phyloP scores from a whole-genome alignment of 2,888 invertebrate genomes.

The Malacosoma neustria region DNA sequence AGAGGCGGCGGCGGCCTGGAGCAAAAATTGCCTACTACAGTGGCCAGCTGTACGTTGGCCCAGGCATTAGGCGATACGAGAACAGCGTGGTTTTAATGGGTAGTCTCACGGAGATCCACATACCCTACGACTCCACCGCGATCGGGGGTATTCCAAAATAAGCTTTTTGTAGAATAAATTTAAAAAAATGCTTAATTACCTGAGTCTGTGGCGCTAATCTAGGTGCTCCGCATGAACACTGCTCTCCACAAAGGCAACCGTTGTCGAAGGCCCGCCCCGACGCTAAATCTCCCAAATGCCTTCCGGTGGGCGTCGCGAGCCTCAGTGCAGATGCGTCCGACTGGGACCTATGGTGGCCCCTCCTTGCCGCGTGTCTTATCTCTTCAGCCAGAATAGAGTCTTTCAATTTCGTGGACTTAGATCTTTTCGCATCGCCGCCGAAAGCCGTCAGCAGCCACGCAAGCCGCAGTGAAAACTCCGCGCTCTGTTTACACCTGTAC shows the following conservation, averaged over 20 bases:
- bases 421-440: slow-evolving; percentile 77
- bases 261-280: slow-evolving; percentile 98
- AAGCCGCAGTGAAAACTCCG: slow-evolving; percentile 96
- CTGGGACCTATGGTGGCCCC: slow-evolving; percentile 80
- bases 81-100: too few relatives aligned
- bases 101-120: too few relatives aligned
- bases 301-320: slow-evolving; percentile 70
- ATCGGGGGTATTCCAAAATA: not conserved
- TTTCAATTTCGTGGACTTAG: slow-evolving; percentile 54
- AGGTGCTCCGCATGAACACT: slow-evolving; percentile 77
- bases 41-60: too few relatives aligned
- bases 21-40: too few relatives aligned
- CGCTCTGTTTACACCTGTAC: slow-evolving; percentile 88
- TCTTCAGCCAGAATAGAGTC: slow-evolving; percentile 63
- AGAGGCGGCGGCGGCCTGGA: too few relatives aligned
- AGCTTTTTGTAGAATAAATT: slow-evolving; percentile 2
- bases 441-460: slow-evolving; percentile 98
- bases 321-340: slow-evolving; percentile 86
- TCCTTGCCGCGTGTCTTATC: slow-evolving; percentile 58
- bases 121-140: too few relatives aligned
- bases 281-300: slow-evolving; percentile 91
- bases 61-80: too few relatives aligned
- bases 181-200: slow-evolving; percentile 26
- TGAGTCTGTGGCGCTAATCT: slow-evolving; percentile 63
- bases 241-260: slow-evolving; percentile 92